These are phyloP conservation scores for Poeciliopsis paucimaculata DNA, from an alignment of 2,797 vertebrate genomes.

Conservation along the genomic window DNA sequence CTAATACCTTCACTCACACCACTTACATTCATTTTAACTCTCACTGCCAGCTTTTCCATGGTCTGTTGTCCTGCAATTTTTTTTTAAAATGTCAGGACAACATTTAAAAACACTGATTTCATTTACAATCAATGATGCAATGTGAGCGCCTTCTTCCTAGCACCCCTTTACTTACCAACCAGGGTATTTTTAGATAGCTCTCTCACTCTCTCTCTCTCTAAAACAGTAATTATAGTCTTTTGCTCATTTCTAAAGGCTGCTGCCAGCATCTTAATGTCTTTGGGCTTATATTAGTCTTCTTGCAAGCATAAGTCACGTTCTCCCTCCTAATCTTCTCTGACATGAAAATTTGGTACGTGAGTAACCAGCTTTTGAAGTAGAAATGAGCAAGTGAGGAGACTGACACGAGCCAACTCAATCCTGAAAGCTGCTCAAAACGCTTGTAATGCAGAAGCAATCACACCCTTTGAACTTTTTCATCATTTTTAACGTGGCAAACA, in stretches of 20 bases:
- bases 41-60: background rate
- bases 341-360: slow-evolving; percentile 12
- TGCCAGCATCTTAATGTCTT: slow-evolving; percentile 28
- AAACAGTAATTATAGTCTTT: slow-evolving; percentile 26
- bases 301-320: slow-evolving; percentile 21
- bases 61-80: background rate
- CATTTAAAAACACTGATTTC: background rate
- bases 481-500: background rate
- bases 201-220: background rate
- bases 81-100: background rate
- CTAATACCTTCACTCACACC: slow-evolving; percentile 35
- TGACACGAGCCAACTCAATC: slow-evolving; percentile 7
- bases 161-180: background rate
- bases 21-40: slow-evolving; percentile 21
- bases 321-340: slow-evolving; percentile 11
- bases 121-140: slow-evolving; percentile 6
- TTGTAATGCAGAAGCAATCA: slow-evolving; percentile 12
- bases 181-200: slow-evolving; percentile 8
- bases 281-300: slow-evolving; percentile 25
- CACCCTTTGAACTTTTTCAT: background rate
- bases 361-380: slow-evolving; percentile 10
- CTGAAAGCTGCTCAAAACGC: slow-evolving; percentile 2
- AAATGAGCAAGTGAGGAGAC: slow-evolving; percentile 18
- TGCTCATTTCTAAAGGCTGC: slow-evolving; percentile 8
- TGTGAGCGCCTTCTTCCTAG: background rate